phyloP scores from a whole-genome alignment of 2,113 vertebrate genomes.

The Tenebrosternarchus preto region DNA sequence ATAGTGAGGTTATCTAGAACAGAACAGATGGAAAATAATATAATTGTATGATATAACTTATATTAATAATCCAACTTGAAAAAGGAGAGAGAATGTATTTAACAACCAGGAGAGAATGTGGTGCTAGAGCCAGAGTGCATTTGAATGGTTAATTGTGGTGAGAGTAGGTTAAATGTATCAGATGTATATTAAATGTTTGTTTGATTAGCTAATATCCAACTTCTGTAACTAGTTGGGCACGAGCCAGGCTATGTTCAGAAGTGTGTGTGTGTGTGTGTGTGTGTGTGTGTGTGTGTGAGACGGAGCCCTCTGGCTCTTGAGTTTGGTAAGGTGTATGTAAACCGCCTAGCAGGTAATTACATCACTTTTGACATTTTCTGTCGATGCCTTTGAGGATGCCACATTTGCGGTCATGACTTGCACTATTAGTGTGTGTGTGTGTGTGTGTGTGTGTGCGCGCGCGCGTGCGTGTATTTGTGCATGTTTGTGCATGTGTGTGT shows the following conservation, averaged over 20 bases:
- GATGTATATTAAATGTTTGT: background rate
- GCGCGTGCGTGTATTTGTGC: background rate
- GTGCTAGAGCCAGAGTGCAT: too few relatives aligned
- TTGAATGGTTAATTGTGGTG: too few relatives aligned
- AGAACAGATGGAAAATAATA: too few relatives aligned
- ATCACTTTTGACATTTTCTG: slow-evolving; percentile 16
- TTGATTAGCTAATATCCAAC: background rate
- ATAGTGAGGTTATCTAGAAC: too few relatives aligned
- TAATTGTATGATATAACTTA: too few relatives aligned
- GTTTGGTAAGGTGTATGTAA: slow-evolving; percentile 5
- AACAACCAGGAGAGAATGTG: too few relatives aligned
- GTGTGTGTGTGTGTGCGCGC: background rate
- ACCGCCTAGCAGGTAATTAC: slow-evolving; percentile 5
- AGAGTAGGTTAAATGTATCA: too few relatives aligned
- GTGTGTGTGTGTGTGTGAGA: slow-evolving; percentile 4
- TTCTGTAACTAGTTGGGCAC: too few relatives aligned
- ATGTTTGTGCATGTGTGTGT: background rate
- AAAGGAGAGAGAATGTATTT: too few relatives aligned
- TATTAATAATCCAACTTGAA: too few relatives aligned
- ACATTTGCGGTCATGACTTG: background rate
- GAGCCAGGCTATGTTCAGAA: background rate
- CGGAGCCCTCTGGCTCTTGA: background rate
- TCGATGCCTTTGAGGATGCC: slow-evolving; percentile 1
- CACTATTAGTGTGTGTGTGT: background rate
- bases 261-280: slow-evolving; percentile 4